Evolutionary conservation across 2,797 vertebrate species (phyloP).

Genomic region (Champsocephalus esox): DNA sequence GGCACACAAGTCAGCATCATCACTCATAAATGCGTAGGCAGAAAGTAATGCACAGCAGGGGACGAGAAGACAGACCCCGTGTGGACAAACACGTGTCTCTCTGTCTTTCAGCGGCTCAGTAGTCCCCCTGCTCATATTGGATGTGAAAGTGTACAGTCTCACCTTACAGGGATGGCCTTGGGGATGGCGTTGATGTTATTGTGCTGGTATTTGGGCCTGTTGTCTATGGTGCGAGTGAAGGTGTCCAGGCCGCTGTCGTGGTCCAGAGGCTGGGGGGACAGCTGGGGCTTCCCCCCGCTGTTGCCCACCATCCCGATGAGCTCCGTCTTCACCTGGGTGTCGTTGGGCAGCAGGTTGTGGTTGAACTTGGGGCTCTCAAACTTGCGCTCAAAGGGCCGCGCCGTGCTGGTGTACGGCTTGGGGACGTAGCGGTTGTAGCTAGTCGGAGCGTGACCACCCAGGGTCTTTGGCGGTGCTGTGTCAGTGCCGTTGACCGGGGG

Average conservation of each 20-base stretch:
- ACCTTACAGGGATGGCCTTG: constrained; percentile 98
- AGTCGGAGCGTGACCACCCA: constrained; percentile 75
- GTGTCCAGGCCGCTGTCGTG: constrained; percentile 93
- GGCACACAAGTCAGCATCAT: constrained; percentile 57
- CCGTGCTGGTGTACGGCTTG: constrained; percentile 90
- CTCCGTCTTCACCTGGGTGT: constrained; percentile 85
- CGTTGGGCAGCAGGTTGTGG: constrained; percentile 96
- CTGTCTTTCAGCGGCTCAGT: constrained; percentile 27
- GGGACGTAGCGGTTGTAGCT: constrained; percentile 91
- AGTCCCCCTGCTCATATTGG: constrained; percentile 11
- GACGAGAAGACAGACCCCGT: constrained; percentile 8
- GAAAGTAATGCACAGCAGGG: constrained; percentile 42
- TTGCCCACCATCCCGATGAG: constrained; percentile 75
- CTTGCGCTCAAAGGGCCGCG: constrained; percentile 95
- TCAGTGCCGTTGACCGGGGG: constrained; percentile 90
- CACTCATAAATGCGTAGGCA: constrained; percentile 36
- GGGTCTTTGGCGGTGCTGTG: constrained; percentile 80
- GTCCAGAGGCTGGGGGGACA: constrained; percentile 89
- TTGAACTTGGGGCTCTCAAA: constrained; percentile 99
- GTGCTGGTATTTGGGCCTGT: constrained; percentile 95
- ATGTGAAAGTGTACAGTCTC: constrained; percentile 23
- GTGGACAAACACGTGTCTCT: constrained; percentile 22
- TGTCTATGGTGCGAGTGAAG: constrained; percentile 91
- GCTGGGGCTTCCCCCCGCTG: constrained; percentile 85
- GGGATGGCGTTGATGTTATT: constrained; percentile 93